Conservation (phyloP, 2,797 vertebrate genomes). For the Fistularia tabacaria region DNA sequence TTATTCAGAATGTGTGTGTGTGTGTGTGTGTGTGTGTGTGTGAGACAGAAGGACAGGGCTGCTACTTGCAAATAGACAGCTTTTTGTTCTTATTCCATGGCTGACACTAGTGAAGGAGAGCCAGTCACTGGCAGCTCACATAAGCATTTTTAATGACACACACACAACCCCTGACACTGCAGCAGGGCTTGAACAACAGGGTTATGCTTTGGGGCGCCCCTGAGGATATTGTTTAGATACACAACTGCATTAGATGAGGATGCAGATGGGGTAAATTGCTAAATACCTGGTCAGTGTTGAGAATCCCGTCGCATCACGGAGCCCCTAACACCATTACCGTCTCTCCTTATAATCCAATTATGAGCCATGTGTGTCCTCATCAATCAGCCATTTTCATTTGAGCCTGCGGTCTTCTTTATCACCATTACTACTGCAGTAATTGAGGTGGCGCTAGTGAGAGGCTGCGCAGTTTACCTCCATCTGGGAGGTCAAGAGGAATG, state of each 20-base stretch:
- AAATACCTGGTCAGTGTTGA: conserved; percentile 58
- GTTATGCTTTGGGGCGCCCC: conserved; percentile 42
- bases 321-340: conserved; percentile 53
- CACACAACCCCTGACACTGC: conserved; percentile 42
- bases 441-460: conserved; percentile 64
- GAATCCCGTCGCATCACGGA: conserved; percentile 15
- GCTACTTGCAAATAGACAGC: conserved; percentile 62
- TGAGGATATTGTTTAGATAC: conserved; percentile 40
- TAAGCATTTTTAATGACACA: conserved; percentile 37
- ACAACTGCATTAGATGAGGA: conserved; percentile 30
- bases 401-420: conserved; percentile 62
- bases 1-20: conserved; percentile 13
- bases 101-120: conserved; percentile 66
- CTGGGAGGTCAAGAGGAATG: conserved; percentile 75
- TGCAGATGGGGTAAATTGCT: conserved; percentile 28
- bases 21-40: conserved; percentile 2
- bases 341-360: conserved; percentile 75
- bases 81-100: conserved; percentile 75
- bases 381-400: conserved; percentile 74
- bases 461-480: conserved; percentile 66
- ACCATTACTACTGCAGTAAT: conserved; percentile 64
- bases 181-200: conserved; percentile 40
- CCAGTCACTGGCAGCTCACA: conserved; percentile 58
- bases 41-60: conserved; percentile 14
- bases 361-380: conserved; percentile 69